Conservation (phyloP, 2,797 vertebrate species). For the Myiothlypis chrysogaster region DNA sequence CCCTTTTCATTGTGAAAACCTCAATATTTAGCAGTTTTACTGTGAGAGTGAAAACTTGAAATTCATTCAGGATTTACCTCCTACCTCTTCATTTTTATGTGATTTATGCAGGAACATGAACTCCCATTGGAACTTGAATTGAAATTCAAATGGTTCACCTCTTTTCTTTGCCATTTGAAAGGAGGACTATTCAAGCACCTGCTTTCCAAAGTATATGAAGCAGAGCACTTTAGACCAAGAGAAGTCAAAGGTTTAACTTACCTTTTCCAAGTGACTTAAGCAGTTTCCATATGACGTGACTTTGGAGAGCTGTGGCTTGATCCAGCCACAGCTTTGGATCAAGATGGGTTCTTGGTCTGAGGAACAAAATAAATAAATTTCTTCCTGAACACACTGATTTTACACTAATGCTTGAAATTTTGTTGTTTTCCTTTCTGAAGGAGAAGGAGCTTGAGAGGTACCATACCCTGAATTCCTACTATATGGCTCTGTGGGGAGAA, state of each 20-base stretch:
- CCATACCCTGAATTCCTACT: background rate
- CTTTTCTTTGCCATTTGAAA: background rate
- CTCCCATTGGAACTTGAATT: background rate
- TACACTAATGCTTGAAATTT: background rate
- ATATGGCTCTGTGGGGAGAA: background rate
- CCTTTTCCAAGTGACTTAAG: background rate
- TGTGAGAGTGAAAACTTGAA: background rate
- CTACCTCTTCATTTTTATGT: background rate
- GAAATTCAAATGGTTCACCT: background rate
- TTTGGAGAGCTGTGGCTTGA: background rate
- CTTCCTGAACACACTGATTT: background rate
- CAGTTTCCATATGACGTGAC: background rate
- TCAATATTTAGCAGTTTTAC: background rate
- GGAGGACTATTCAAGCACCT: background rate
- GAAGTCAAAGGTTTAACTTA: background rate
- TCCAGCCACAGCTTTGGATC: background rate
- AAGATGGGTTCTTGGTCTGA: background rate
- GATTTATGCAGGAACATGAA: slow-evolving; percentile 3
- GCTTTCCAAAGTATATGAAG: background rate
- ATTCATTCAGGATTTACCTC: background rate
- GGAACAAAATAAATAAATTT: background rate
- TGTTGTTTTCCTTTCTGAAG: background rate
- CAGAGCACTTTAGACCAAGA: background rate
- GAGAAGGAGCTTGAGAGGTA: background rate
- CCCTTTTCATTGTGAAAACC: background rate